Evolutionary conservation across 2,888 invertebrate species (phyloP).

Genomic region (Tenthredo scrophulariae): DNA sequence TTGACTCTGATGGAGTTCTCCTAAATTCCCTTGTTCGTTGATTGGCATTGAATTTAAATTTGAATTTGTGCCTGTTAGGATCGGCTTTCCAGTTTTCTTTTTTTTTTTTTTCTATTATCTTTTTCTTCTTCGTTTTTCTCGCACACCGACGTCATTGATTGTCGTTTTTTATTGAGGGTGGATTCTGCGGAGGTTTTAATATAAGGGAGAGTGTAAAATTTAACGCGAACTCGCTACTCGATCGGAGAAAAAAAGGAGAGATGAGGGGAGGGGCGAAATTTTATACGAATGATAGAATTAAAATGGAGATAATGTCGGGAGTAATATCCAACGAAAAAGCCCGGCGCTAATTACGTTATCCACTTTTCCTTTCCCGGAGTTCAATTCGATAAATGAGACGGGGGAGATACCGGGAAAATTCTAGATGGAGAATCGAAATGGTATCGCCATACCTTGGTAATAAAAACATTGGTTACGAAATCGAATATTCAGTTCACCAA

Average conservation of each 20-base stretch:
- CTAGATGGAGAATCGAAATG: slow-evolving; percentile 2
- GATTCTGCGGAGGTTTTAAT: slow-evolving; percentile 5
- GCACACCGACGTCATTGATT: background rate
- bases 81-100: background rate
- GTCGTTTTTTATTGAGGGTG: slow-evolving; percentile 38
- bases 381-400: slow-evolving; percentile 47
- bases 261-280: background rate
- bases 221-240: slow-evolving; percentile 8
- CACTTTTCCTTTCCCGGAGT: slow-evolving; percentile 48
- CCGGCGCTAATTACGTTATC: slow-evolving; percentile 51
- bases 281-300: slow-evolving; percentile 52
- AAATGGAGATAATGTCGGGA: slow-evolving; percentile 50
- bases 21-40: slow-evolving; percentile 4
- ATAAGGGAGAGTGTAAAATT: slow-evolving; percentile 38
- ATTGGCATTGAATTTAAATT: slow-evolving; percentile 45
- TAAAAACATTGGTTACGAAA: slow-evolving; percentile 30
- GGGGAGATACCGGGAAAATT: background rate
- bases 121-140: background rate
- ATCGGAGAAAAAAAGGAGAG: background rate
- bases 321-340: slow-evolving; percentile 48
- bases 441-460: background rate
- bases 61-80: slow-evolving; percentile 26
- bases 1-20: background rate
- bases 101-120: background rate
- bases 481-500: slow-evolving; percentile 7